Base-by-base conservation (phyloP, 2,797 vertebrate genomes). In the Schizopygopsis pylzovi region DNA sequence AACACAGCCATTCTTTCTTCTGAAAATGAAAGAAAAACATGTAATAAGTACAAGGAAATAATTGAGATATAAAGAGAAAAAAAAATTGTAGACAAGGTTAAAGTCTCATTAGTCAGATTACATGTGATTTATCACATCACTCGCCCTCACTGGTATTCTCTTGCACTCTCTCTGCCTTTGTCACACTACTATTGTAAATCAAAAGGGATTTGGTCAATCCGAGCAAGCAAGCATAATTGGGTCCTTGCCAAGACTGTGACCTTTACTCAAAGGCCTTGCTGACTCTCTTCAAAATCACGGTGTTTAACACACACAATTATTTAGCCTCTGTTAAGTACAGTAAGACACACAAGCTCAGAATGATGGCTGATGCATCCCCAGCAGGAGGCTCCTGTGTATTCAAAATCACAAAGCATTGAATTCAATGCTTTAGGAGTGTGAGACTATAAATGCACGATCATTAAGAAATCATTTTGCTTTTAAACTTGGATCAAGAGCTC, bases 1-100 rank as follows among this genome's bases (percentile, higher is more conserved):
- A 95, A 93, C 99, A 99, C 49, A 99, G 96, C 99, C 99, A 99
- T 95, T 99, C 98, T 41, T 98, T 98, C 93, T 98, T 99, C 99
- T 99, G 94, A 88, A 95, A 95, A 85, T 92, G 56, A 92, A 10
- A 84, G 28, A 22, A 52, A 80, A 33, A 84, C 73, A 81, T 78
- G 13, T 41, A 71, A 49, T 45, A 56, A 56, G 47, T 39, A 68
- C 45, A 43, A 75, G 72, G 49, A 37, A 91, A 65, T 88, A 45
- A 92, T 70, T 4, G 8, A 12, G 39, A 61, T 65, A 56, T 37
- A 71, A 28, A 59, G 41, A 25, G 11, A 18, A 37, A 37, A 78
- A 65, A 37, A 37, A 71, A 65, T 41, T 67, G 47, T 11, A 39
- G n/a, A 56, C 59, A 76, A 43, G 72, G 72, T 76, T 25, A 63